These are phyloP conservation scores for Rhinoraja longicauda DNA, from an alignment of 2,797 vertebrate genomes.

Conservation along the genomic window DNA sequence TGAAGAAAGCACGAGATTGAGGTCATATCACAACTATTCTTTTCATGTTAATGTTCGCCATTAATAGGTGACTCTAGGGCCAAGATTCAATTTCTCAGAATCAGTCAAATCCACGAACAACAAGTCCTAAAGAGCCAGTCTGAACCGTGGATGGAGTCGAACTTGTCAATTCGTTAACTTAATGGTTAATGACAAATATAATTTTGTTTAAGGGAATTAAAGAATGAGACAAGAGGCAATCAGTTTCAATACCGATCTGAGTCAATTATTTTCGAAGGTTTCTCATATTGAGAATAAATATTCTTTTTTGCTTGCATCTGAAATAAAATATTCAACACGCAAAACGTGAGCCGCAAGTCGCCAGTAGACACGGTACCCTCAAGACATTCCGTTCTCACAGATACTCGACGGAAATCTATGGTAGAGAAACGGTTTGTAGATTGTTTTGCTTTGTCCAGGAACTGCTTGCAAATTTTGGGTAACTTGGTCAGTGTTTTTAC, in stretches of 20 bases:
- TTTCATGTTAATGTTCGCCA: neutral
- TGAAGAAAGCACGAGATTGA: neutral
- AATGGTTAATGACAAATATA: neutral
- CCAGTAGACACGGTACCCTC: neutral
- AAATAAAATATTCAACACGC: neutral
- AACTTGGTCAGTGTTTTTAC: no score
- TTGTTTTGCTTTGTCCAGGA: no score
- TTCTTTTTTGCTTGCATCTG: neutral
- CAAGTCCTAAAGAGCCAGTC: neutral
- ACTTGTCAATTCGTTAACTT: neutral
- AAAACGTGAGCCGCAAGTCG: neutral
- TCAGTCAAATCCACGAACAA: neutral
- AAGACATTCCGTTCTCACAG: no score
- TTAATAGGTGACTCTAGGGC: neutral
- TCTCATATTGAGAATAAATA: constrained; percentile 14
- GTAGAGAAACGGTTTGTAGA: no score
- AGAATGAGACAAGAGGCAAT: neutral
- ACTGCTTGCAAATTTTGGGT: no score
- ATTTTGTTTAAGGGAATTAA: constrained; percentile 14
- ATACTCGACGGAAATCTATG: no score
- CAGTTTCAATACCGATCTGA: constrained; percentile 8
- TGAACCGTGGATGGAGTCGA: neutral
- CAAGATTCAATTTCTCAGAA: neutral
- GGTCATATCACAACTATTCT: neutral
- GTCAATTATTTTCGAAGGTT: neutral